Evolutionary conservation across 2,113 vertebrate species (phyloP), one percentile per base, ranked within the genome.

Genomic region (Ictalurus punctatus): DNA sequence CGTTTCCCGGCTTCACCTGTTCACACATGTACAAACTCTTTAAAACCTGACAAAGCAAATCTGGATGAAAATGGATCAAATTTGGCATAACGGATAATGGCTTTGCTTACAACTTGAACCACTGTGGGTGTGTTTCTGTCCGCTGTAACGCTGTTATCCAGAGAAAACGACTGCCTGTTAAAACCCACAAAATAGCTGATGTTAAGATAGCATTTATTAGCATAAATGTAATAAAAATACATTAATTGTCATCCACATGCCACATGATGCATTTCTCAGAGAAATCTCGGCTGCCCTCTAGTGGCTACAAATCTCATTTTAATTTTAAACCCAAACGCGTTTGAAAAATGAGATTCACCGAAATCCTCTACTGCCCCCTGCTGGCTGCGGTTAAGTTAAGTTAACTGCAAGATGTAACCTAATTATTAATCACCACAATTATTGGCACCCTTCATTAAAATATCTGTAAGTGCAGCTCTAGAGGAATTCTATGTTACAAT

Each of bases 101-200:
- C 21, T 85, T 83, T 25, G 87, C 94, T 93, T 78, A 95, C 95
- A 94, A 96, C 92, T 84, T 82, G 91, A 87, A 95, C 88, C 25
- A 96, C 91, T 3, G 65, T 14, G 3, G 94, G 91, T 0, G 92
- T 73, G 4, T 61, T 87, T 71, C n/a, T 90, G 4, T 92, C 83
- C 0, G 2, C 13, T 5, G 79, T 6, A 0, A 58, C 1, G 4
- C 90, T 89, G 2, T 27, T 56, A 30, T 89, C 27, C 17, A 95
- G 87, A 63, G 95, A 69, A 89, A 95, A 95, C 0, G 94, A 93
- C 23, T 83, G 92, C 89, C 95, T 96, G 17, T 23, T 89, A 89
- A 79, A 80, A 4, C 91, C 21, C 63, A 85, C 9, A 81, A 23
- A 14, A 61, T 23, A 83, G 69, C 34, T 3, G 12, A 37, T 74